Conservation (phyloP, 2,797 vertebrate genomes). For the Bovichtus variegatus region DNA sequence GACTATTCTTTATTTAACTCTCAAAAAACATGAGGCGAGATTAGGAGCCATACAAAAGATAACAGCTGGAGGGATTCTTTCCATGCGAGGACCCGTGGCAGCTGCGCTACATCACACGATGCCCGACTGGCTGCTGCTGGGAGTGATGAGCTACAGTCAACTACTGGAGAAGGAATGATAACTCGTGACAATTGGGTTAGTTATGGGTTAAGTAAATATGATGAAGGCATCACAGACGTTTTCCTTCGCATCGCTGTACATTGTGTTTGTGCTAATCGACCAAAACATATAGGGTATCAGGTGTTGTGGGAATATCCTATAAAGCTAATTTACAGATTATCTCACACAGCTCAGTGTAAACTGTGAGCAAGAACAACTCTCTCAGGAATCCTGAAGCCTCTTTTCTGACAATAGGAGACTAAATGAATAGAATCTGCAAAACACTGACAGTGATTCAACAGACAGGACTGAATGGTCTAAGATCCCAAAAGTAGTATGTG, state of each 20-base stretch:
- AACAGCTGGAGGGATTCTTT: conserved; percentile 15
- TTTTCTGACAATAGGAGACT: conserved; percentile 33
- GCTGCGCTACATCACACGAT: conserved; percentile 10
- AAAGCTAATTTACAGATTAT: conserved; percentile 67
- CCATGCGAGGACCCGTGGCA: conserved; percentile 3
- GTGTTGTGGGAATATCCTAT: conserved; percentile 59
- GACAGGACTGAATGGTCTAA: conserved; percentile 2
- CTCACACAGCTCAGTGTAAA: conserved; percentile 50
- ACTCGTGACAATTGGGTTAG: conserved; percentile 31
- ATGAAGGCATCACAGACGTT: conserved; percentile 28
- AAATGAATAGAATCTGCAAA: conserved; percentile 47
- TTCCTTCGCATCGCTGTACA: conserved; percentile 9
- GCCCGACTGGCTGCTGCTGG: conserved; percentile 7
- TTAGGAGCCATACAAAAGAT: conserved; percentile 11
- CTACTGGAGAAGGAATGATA: conserved; percentile 9
- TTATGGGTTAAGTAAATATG: conserved; percentile 18
- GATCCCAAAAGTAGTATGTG: background rate
- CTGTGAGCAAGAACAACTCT: conserved; percentile 53
- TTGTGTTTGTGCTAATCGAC: conserved; percentile 52
- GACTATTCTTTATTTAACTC: conserved; percentile 8
- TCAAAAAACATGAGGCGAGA: conserved; percentile 4
- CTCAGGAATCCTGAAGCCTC: conserved; percentile 44
- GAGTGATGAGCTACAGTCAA: conserved; percentile 19
- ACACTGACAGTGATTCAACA: conserved; percentile 35
- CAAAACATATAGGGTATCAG: conserved; percentile 51